Evolutionary conservation across 1,140 invertebrate genomes (phyloP).

Genomic region (Tetragnatha versicolor): DNA sequence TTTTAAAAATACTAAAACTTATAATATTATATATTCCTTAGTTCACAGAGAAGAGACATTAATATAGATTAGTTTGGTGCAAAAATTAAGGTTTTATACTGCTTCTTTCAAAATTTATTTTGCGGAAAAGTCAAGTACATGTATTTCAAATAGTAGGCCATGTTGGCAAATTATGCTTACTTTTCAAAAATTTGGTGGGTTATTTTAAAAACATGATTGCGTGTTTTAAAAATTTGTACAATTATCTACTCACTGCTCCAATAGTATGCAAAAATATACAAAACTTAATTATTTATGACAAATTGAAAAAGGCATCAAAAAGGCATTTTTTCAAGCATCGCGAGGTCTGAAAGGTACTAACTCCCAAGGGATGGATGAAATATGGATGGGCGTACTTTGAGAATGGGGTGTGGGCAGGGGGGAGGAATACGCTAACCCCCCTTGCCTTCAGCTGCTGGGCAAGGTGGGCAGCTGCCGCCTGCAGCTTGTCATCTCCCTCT

Average conservation of each 20-base stretch:
- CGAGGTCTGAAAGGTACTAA: not conserved
- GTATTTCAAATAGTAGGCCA: no score
- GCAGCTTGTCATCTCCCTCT: not conserved
- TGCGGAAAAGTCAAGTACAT: no score
- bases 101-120: no score
- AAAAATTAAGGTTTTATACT: no score
- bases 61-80: no score
- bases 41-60: no score
- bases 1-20: no score
- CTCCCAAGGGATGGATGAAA: not conserved
- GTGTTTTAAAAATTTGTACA: not conserved
- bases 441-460: slow-evolving; percentile 10
- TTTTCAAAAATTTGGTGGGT: no score
- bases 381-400: not conserved
- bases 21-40: no score
- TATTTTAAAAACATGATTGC: no score
- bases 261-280: not conserved
- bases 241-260: not conserved
- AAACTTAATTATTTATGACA: not conserved
- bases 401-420: not conserved
- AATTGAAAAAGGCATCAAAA: not conserved
- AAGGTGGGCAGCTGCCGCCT: not conserved
- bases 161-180: no score
- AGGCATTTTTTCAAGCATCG: not conserved
- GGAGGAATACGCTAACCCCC: not conserved